Conservation (phyloP, 2,113 vertebrate genomes). For the Urocitellus parryii region DNA sequence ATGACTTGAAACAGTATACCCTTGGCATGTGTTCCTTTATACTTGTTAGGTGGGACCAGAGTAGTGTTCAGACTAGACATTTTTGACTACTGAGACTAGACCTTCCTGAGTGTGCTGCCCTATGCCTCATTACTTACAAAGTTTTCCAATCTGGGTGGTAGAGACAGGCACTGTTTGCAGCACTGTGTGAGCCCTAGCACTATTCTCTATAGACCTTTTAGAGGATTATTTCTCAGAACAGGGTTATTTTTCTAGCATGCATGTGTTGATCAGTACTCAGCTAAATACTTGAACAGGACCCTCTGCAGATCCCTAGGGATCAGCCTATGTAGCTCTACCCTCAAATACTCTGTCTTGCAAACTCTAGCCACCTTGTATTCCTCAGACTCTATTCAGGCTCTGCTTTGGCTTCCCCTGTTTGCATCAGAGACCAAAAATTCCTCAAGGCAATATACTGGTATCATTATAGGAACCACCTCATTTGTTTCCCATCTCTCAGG, state of each 20-base stretch:
- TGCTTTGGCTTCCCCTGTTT: not conserved
- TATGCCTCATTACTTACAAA: not conserved
- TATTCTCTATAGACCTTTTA: not conserved
- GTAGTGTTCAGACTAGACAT: not conserved
- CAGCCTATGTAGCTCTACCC: not conserved
- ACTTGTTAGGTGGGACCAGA: not conserved
- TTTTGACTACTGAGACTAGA: not conserved
- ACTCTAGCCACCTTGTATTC: not conserved
- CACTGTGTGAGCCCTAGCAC: not conserved
- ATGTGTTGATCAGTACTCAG: not conserved
- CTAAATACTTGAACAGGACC: no score
- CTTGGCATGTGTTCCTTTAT: not conserved
- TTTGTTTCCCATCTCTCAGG: no score
- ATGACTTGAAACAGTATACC: not conserved
- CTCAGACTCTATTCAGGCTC: not conserved
- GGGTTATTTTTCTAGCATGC: not conserved
- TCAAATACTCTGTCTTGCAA: no score
- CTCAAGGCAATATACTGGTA: not conserved
- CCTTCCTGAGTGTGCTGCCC: no score
- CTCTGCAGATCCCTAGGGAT: not conserved
- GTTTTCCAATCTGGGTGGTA: not conserved
- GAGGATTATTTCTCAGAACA: not conserved
- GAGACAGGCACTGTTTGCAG: not conserved
- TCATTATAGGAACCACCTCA: no score
- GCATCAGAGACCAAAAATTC: not conserved